A percentile compares a stretch with the other conserved stretches of the same genome.
These are phyloP conservation scores for Lepus timidus DNA, from an alignment of 2,113 vertebrate genomes.

Conservation along the genomic window DNA sequence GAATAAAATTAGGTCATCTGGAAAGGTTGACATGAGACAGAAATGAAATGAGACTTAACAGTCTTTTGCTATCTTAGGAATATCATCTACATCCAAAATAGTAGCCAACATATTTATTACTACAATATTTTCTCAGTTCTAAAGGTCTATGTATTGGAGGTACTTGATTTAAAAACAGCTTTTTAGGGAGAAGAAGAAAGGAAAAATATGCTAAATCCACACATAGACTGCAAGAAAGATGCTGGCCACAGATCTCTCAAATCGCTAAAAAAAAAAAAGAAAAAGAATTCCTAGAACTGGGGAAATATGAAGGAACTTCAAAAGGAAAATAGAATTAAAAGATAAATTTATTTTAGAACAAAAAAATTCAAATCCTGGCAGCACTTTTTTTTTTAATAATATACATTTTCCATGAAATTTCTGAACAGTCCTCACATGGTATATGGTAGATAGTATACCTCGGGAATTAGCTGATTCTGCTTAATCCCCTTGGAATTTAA, in stretches of 20 bases:
- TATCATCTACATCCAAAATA: neutral
- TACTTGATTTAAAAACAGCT: neutral
- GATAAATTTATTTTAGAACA: no score
- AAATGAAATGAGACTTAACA: conserved; percentile 26
- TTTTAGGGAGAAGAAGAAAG: conserved; percentile 7
- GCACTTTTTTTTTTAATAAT: no score
- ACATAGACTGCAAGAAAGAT: conserved; percentile 4
- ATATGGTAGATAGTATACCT: neutral
- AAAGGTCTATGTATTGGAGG: neutral
- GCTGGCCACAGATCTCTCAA: conserved; percentile 39
- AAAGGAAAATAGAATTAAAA: no score
- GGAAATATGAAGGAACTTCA: neutral
- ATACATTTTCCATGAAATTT: no score
- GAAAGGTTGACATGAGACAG: neutral
- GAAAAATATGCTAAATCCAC: neutral
- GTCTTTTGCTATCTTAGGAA: neutral
- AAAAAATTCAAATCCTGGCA: no score
- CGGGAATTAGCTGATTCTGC: conserved; percentile 38
- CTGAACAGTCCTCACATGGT: neutral
- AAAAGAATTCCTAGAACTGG: conserved; percentile 32
- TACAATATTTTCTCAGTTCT: neutral
- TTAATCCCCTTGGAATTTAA: conserved; percentile 68
- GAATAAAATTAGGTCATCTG: conserved; percentile 3
- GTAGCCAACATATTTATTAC: neutral
- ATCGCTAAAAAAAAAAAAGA: conserved; percentile 12